These are phyloP conservation scores for Salmo trutta DNA, from an alignment of 2,797 vertebrate genomes.

Conservation along the genomic window DNA sequence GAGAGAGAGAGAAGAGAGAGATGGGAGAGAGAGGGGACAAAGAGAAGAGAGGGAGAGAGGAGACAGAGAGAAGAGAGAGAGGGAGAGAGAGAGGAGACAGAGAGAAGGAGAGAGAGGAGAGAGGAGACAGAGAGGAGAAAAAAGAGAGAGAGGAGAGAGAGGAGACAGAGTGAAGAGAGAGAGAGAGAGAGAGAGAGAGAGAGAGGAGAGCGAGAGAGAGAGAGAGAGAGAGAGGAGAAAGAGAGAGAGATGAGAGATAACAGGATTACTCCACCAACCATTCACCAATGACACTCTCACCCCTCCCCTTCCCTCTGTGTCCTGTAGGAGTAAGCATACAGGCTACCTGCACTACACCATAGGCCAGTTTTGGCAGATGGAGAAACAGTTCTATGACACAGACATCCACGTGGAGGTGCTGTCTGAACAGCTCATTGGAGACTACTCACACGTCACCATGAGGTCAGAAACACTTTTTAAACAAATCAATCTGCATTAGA, in stretches of 20 bases:
- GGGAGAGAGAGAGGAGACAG: background rate
- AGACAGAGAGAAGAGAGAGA: too few relatives aligned
- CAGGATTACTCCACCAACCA: background rate
- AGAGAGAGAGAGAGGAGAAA: background rate
- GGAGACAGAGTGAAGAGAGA: too few relatives aligned
- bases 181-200: too few relatives aligned
- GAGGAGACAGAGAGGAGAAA: too few relatives aligned
- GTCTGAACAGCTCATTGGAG: slow-evolving; percentile 78
- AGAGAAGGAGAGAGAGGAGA: too few relatives aligned
- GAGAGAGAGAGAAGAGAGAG: background rate
- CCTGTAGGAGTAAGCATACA: slow-evolving; percentile 74
- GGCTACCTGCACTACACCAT: slow-evolving; percentile 79
- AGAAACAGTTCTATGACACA: slow-evolving; percentile 79
- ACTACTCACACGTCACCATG: slow-evolving; percentile 81
- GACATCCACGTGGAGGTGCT: slow-evolving; percentile 80
- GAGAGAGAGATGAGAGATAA: background rate
- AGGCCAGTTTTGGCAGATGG: slow-evolving; percentile 80
- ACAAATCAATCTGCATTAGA: too few relatives aligned
- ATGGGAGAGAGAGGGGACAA: background rate
- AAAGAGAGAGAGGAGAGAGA: too few relatives aligned
- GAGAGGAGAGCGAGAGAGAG: too few relatives aligned
- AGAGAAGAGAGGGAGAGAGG: too few relatives aligned
- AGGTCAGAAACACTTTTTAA: slow-evolving; percentile 52
- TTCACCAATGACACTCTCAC: background rate
- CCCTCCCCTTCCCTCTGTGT: slow-evolving; percentile 10